phyloP scores from a whole-genome alignment of 2,888 invertebrate species.

The Hetaerina titia region DNA sequence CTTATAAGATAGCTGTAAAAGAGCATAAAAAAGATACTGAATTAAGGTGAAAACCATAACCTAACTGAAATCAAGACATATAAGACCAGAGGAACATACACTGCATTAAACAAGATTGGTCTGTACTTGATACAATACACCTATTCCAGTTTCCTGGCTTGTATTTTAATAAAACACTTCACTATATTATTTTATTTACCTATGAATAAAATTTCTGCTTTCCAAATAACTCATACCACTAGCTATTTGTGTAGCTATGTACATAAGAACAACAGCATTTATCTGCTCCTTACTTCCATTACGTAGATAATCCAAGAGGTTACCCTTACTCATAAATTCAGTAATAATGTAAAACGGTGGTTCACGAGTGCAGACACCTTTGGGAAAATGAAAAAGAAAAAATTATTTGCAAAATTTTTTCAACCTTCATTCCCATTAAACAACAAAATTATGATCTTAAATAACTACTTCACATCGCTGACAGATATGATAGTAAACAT shows the following conservation, averaged over 20 bases:
- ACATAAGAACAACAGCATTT: slow-evolving; percentile 97
- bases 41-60: too few relatives aligned
- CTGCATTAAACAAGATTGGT: too few relatives aligned
- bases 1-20: too few relatives aligned
- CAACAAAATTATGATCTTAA: not conserved
- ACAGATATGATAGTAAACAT: not conserved
- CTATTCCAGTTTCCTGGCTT: not conserved
- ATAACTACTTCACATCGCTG: too few relatives aligned
- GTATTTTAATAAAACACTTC: not conserved
- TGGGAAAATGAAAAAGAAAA: slow-evolving; percentile 36
- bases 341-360: slow-evolving; percentile 99
- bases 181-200: slow-evolving; percentile 76
- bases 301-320: slow-evolving; percentile 96
- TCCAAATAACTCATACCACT: slow-evolving; percentile 99
- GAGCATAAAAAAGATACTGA: too few relatives aligned
- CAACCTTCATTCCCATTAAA: not conserved
- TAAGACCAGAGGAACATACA: too few relatives aligned
- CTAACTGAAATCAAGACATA: too few relatives aligned
- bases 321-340: slow-evolving; percentile 99
- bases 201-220: slow-evolving; percentile 96
- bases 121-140: too few relatives aligned
- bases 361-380: slow-evolving; percentile 96
- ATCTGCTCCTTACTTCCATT: slow-evolving; percentile 91
- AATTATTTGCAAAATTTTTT: not conserved
- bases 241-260: slow-evolving; percentile 99